phyloP scores from a whole-genome alignment of 2,113 vertebrate species.

The Thunnus thynnus region DNA sequence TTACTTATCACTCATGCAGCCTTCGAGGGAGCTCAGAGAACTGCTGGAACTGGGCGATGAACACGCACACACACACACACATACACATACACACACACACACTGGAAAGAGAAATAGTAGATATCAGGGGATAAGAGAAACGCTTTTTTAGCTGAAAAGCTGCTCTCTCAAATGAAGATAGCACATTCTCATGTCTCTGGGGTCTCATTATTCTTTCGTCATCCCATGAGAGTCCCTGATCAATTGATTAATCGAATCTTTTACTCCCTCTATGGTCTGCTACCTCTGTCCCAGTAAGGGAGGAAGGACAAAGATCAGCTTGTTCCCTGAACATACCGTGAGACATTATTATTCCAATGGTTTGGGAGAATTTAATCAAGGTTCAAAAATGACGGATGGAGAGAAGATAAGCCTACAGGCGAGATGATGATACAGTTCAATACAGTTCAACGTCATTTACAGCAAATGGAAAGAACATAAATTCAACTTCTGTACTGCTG shows the following conservation, averaged over 20 bases:
- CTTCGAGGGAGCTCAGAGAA: constrained; percentile 39
- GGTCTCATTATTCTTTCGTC: constrained; percentile 48
- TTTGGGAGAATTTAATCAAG: neutral
- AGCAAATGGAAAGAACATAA: neutral
- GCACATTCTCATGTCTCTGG: constrained; percentile 18
- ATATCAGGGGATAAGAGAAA: constrained; percentile 28
- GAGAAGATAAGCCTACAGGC: neutral
- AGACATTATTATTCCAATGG: constrained; percentile 7
- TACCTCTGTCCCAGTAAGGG: neutral
- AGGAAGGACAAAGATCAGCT: neutral
- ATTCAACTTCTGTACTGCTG: neutral
- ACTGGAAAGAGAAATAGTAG: neutral
- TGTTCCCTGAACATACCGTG: neutral
- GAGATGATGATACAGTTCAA: neutral
- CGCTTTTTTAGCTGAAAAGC: constrained; percentile 23
- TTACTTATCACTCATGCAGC: constrained; percentile 39
- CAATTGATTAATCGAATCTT: constrained; percentile 34
- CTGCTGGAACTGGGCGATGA: constrained; percentile 38
- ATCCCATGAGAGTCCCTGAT: constrained; percentile 24
- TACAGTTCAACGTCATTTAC: neutral
- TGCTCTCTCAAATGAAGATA: constrained; percentile 20
- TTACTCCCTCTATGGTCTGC: neutral
- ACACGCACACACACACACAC: constrained; percentile 1
- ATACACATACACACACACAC: constrained; percentile 16
- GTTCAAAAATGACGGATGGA: neutral